A percentile compares a stretch with the other conserved stretches of the same genome.
Evolutionary conservation across 2,888 invertebrate genomes (phyloP).

Genomic region (Callyntrura sp.): DNA sequence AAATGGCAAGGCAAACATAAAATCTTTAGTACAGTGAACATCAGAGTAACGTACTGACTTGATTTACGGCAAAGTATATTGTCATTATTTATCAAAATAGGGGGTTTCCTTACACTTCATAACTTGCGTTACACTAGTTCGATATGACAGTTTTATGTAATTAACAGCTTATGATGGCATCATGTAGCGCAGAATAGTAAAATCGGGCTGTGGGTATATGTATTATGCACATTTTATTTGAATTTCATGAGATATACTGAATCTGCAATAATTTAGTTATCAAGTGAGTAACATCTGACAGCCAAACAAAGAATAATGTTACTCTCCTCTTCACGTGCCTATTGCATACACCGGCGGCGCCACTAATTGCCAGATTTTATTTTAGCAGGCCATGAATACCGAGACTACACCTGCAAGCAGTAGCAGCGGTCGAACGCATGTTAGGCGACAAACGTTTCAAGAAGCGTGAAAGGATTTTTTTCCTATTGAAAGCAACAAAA

Average conservation of each 20-base stretch:
- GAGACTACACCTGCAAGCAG: background rate
- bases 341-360: no score
- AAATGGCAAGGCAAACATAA: constrained; percentile 68
- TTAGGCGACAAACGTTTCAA: constrained; percentile 11
- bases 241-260: constrained; percentile 34
- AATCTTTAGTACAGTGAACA: background rate
- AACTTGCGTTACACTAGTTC: constrained; percentile 5
- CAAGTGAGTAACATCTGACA: constrained; percentile 63
- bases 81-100: constrained; percentile 46
- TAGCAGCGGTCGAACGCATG: background rate
- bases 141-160: constrained; percentile 46
- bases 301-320: constrained; percentile 49
- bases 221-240: background rate
- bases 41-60: constrained; percentile 7
- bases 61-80: constrained; percentile 37
- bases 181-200: background rate
- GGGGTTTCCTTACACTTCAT: background rate
- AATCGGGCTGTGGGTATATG: background rate
- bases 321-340: no score
- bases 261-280: constrained; percentile 62
- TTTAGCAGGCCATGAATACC: constrained; percentile 49
- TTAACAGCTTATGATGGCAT: background rate
- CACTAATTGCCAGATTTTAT: no score
- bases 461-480: constrained; percentile 17
- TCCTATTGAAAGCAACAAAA: constrained; percentile 28